Percentiles rank a stretch among this genome's conserved stretches.
phyloP scores from a whole-genome alignment of 1,140 invertebrate species.

The Acromyrmex charruanus region DNA sequence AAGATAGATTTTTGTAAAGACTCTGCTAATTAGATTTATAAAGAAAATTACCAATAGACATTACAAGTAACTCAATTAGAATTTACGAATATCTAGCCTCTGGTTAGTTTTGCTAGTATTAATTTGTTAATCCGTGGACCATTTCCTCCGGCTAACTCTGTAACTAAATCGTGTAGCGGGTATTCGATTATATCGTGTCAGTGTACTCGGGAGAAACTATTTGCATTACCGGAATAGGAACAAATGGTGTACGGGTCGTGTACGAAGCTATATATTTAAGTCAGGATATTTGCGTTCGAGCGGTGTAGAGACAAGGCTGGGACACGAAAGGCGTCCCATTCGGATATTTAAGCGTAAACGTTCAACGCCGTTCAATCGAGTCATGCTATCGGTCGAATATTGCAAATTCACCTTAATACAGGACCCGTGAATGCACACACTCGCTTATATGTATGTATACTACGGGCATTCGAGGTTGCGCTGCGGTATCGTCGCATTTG shows the following conservation, averaged over 20 bases:
- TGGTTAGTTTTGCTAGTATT: background rate
- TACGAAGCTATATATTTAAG: conserved; percentile 39
- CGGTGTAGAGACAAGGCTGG: background rate
- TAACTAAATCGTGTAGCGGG: conserved; percentile 28
- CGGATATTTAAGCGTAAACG: conserved; percentile 32
- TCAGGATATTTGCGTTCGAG: conserved; percentile 40
- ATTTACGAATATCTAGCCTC: background rate
- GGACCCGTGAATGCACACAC: background rate
- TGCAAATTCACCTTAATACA: conserved; percentile 49
- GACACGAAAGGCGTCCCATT: conserved; percentile 28
- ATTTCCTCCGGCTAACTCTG: conserved; percentile 28
- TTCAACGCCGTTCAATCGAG: conserved; percentile 13
- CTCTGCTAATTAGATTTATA: background rate
- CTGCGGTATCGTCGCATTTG: conserved; percentile 75
- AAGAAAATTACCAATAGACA: background rate
- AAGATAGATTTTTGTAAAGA: background rate
- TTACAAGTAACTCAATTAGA: background rate
- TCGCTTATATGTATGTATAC: conserved; percentile 30
- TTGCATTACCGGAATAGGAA: conserved; percentile 37
- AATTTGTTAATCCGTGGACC: conserved; percentile 48
- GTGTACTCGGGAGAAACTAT: conserved; percentile 31
- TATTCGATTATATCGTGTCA: conserved; percentile 43
- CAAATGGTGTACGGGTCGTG: conserved; percentile 26
- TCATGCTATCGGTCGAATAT: conserved; percentile 35
- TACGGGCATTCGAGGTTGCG: conserved; percentile 37